These are phyloP conservation scores for Paramormyrops hopkinsi DNA, from an alignment of 2,797 vertebrate species.

Conservation along the genomic window DNA sequence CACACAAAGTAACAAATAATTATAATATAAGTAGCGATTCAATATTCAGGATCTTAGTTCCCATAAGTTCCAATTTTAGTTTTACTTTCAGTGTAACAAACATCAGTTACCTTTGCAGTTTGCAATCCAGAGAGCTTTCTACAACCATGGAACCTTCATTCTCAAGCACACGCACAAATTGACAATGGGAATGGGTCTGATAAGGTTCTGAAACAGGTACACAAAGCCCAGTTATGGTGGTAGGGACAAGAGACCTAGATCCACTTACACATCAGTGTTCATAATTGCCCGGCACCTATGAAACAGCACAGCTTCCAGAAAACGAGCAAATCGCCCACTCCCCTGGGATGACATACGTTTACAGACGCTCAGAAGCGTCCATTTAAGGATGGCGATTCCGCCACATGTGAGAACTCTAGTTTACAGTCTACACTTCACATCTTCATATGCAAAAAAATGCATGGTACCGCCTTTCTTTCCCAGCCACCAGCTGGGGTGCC, in stretches of 20 bases:
- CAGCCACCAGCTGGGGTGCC: constrained; percentile 26
- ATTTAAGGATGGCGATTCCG: constrained; percentile 33
- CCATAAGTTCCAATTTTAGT: not conserved
- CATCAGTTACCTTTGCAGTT: not conserved
- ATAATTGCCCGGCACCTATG: constrained; percentile 41
- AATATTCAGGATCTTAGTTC: not conserved
- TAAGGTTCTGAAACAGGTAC: not conserved
- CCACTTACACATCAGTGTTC: constrained; percentile 40
- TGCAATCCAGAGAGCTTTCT: not conserved
- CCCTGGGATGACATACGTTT: constrained; percentile 42
- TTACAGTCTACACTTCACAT: constrained; percentile 40
- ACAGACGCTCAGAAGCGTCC: constrained; percentile 49
- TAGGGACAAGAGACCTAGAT: constrained; percentile 13
- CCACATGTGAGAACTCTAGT: constrained; percentile 40
- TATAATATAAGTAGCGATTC: not conserved
- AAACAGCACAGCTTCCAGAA: constrained; percentile 34
- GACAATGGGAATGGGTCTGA: not conserved
- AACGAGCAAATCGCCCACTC: constrained; percentile 29
- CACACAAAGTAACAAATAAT: not conserved
- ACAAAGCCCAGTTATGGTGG: not conserved
- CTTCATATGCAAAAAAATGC: constrained; percentile 25
- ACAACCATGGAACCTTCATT: not conserved
- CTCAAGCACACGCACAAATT: not conserved
- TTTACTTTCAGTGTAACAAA: not conserved
- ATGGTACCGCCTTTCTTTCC: constrained; percentile 20